phyloP scores from a whole-genome alignment of 2,888 invertebrate genomes.

The Gryllus longicercus region DNA sequence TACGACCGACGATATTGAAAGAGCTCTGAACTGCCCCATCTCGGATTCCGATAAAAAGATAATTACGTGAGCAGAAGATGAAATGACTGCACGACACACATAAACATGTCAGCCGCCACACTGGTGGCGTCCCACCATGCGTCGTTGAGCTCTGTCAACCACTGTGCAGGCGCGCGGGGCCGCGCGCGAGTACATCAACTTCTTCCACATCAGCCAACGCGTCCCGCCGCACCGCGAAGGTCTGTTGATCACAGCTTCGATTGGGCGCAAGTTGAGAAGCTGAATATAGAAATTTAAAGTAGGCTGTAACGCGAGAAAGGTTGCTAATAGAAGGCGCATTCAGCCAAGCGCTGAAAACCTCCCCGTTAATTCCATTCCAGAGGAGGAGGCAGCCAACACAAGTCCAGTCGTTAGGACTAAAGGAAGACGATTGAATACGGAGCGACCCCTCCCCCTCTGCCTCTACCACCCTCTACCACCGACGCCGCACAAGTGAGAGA shows the following conservation, averaged over 20 bases:
- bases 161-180: no score
- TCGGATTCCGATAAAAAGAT: no score
- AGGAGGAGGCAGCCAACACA: not conserved
- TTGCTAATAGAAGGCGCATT: not conserved
- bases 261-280: not conserved
- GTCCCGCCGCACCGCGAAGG: no score
- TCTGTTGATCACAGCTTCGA: not conserved
- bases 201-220: no score
- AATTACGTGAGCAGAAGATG: no score
- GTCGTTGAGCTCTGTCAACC: no score
- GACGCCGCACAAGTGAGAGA: not conserved
- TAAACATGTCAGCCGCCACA: no score
- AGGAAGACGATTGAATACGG: not conserved
- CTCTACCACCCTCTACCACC: not conserved
- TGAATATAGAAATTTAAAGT: not conserved
- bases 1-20: no score
- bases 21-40: no score
- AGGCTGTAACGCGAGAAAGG: slow-evolving; percentile 1
- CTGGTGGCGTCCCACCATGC: no score
- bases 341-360: not conserved
- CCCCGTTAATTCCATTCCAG: not conserved
- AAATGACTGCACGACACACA: no score
- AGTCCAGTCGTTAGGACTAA: not conserved
- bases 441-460: not conserved
- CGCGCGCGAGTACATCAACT: no score